Evolutionary conservation across 2,888 invertebrate species (phyloP).

Genomic region (Embidobia sp.): DNA sequence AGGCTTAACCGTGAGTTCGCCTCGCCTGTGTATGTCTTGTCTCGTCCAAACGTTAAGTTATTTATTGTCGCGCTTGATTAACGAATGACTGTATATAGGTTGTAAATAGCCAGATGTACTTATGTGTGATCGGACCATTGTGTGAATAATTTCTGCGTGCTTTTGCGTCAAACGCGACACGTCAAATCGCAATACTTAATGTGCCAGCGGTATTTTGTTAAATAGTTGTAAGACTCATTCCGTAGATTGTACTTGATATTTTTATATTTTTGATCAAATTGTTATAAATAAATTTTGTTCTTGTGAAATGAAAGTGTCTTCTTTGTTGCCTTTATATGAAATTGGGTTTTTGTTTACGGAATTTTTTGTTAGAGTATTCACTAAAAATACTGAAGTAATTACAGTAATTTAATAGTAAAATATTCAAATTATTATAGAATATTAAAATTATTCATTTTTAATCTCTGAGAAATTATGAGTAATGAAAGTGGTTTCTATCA

Average conservation of each 20-base stretch:
- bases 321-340: no score
- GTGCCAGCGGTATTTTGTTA: constrained; percentile 20
- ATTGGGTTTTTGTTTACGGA: no score
- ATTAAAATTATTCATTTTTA: no score
- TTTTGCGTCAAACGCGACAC: not conserved
- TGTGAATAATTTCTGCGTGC: not conserved
- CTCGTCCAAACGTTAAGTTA: no score
- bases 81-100: no score
- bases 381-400: no score
- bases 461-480: no score
- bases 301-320: not conserved
- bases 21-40: not conserved
- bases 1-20: not conserved
- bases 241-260: constrained; percentile 21
- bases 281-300: constrained; percentile 38
- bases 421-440: no score
- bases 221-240: constrained; percentile 36
- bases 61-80: no score
- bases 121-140: not conserved
- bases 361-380: no score
- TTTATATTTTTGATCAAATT: constrained; percentile 42
- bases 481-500: no score
- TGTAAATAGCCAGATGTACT: constrained; percentile 12
- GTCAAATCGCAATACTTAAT: constrained; percentile 6
- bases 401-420: no score